Evolutionary conservation across 2,113 vertebrate genomes (phyloP), one percentile per base, ranked within the genome.

Genomic region (Trichechus manatus): DNA sequence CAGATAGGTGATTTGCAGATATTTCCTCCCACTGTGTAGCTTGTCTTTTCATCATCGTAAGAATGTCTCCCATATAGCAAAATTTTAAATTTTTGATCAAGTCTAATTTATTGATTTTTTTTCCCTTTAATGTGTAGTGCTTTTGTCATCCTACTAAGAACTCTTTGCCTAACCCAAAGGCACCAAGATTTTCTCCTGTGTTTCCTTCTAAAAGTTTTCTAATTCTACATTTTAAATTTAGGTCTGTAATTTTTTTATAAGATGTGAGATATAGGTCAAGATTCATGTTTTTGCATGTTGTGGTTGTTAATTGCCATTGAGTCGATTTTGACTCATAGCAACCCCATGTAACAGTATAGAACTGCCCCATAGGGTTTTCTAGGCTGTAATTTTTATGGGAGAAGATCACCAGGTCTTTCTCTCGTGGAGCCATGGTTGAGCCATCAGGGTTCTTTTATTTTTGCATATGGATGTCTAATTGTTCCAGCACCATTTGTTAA

Each of bases 151-250:
- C 29, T 72, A 61, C 29, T 86, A 84, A 92, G 86, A 89, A 68
- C 19, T 82, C 39, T 86, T 75, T 64, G 47, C 75, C 89, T 63
- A 82, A 44, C 44, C 23, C 29, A 50, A 44, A 61, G 33, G 82
- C 56, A 96, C n/a, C 50, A 56, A 87, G 92, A 68, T 87, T 92
- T 93, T 74, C 7, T 84, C 31, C 25, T 66, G 9, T 72, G 23
- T 88, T 84, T 94, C 93, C 1, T 90, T 59, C 66, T 95, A 93
- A 59, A 66, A 80, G 9, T 47, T 53, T 93, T 47, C 19, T 86
- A 87, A 94, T 79, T 87, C 78, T 94, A 47, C 19, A 66, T 56
- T 96, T 90, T 59, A 68, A 3, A 22, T 59, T 89, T 89, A 80
- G 23, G 27, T 93, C 29, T 78, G 47, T 66, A 74, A 88, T 61